A percentile compares a stretch with the other conserved stretches of the same genome.
phyloP scores from a whole-genome alignment of 2,113 vertebrate genomes.

The Gambusia holbrooki region DNA sequence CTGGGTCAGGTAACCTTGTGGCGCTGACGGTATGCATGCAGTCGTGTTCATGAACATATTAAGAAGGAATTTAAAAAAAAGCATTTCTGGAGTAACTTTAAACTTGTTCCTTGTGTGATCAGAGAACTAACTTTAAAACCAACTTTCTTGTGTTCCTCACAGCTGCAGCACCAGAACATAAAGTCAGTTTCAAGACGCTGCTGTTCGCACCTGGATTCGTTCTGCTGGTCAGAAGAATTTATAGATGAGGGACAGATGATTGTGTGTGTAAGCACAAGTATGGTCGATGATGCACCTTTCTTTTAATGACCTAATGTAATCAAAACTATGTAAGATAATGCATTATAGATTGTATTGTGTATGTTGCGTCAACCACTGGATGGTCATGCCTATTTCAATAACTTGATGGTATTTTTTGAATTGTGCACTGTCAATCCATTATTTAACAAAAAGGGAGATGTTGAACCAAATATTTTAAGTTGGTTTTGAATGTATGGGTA shows the following conservation, averaged over 20 bases:
- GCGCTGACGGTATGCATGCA: neutral
- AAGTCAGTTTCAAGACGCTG: slow-evolving; percentile 12
- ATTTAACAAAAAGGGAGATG: slow-evolving; percentile 10
- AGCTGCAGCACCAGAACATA: slow-evolving; percentile 5
- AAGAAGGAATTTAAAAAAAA: neutral
- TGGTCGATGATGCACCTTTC: slow-evolving; percentile 13
- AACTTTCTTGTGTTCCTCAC: neutral
- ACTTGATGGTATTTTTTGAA: neutral
- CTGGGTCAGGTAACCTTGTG: slow-evolving; percentile 5
- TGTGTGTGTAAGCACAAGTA: neutral
- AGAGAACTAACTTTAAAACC: neutral
- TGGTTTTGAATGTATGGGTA: slow-evolving; percentile 51
- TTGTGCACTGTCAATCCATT: slow-evolving; percentile 10
- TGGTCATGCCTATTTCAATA: neutral
- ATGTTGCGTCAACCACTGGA: neutral
- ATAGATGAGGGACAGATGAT: slow-evolving; percentile 21
- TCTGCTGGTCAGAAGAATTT: slow-evolving; percentile 12
- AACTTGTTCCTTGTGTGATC: neutral
- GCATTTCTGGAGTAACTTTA: neutral
- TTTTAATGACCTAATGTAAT: slow-evolving; percentile 1
- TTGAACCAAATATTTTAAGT: slow-evolving; percentile 43
- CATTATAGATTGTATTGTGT: no score
- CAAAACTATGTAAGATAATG: slow-evolving; percentile 16
- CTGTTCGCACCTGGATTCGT: slow-evolving; percentile 37
- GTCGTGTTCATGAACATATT: neutral